Conservation (phyloP, 1,140 invertebrate species). For the Apis dorsata region DNA sequence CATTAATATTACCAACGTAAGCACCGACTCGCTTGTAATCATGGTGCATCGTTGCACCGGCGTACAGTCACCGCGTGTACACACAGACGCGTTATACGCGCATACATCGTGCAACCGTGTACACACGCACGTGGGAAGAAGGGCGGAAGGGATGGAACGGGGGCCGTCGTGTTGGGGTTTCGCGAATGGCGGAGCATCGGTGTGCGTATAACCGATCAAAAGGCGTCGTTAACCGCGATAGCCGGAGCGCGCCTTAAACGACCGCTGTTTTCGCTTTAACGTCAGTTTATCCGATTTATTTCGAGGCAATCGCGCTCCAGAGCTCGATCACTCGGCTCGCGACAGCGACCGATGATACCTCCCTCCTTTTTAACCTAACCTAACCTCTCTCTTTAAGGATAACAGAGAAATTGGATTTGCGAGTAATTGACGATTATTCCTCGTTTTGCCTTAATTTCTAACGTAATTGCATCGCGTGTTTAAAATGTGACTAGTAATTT, state of each 20-base stretch:
- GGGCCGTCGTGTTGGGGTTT: constrained; percentile 10
- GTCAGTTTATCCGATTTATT: constrained; percentile 65
- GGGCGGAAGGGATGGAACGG: background rate
- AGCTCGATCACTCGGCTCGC: constrained; percentile 35
- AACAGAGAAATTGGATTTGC: no score
- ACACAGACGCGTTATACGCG: constrained; percentile 3
- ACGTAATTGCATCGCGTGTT: no score
- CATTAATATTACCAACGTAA: constrained; percentile 74
- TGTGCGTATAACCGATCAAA: constrained; percentile 38
- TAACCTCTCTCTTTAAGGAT: no score
- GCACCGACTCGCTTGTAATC: constrained; percentile 69
- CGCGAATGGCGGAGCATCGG: constrained; percentile 35
- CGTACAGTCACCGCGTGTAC: constrained; percentile 28
- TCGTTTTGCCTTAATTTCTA: no score
- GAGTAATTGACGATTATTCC: no score
- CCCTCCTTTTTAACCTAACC: background rate
- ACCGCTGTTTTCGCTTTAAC: constrained; percentile 64
- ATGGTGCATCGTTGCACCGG: constrained; percentile 66
- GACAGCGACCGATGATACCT: background rate
- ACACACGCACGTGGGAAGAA: background rate
- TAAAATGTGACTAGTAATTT: no score
- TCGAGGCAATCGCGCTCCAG: constrained; percentile 24
- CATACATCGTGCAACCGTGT: background rate
- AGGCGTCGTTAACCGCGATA: constrained; percentile 55
- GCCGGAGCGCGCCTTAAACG: constrained; percentile 55